Percentiles rank a stretch among this genome's conserved stretches.
Conservation (phyloP, 2,888 invertebrate species). For the Pedicia rivosa region DNA sequence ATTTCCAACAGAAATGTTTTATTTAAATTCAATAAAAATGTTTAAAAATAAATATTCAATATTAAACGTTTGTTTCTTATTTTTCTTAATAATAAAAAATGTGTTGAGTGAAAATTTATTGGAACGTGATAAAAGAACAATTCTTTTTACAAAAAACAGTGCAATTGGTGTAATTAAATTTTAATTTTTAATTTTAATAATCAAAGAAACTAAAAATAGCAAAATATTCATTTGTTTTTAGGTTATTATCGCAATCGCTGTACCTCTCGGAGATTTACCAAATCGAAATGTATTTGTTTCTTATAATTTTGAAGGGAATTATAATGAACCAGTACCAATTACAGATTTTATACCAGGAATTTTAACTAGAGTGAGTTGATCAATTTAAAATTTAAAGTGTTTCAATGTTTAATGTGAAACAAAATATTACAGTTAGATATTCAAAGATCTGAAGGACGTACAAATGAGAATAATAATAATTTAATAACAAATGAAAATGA, state of each 20-base stretch:
- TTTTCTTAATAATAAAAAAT: too few species aligned
- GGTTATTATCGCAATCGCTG: conserved; percentile 41
- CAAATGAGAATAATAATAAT: not conserved
- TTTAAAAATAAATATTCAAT: too few species aligned
- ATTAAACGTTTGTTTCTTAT: too few species aligned
- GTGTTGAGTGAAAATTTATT: too few species aligned
- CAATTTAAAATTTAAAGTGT: too few species aligned
- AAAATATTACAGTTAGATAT: not conserved
- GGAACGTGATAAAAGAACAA: too few species aligned
- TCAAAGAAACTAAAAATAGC: not conserved
- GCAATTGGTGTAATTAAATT: too few species aligned
- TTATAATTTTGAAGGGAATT: conserved; percentile 58
- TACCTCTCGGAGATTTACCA: conserved; percentile 50
- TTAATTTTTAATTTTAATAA: too few species aligned
- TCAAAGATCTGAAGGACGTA: not conserved
- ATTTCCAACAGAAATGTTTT: too few species aligned
- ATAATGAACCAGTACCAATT: conserved; percentile 41
- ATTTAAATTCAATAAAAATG: too few species aligned
- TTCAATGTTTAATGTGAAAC: too few species aligned
- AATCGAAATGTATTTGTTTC: conserved; percentile 54
- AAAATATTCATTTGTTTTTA: not conserved
- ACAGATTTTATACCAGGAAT: conserved; percentile 39
- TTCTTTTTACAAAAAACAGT: too few species aligned
- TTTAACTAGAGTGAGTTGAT: conserved; percentile 35
- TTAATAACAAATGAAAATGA: not conserved